Percentiles rank a stretch among this genome's conserved stretches.
phyloP scores from a whole-genome alignment of 1,140 invertebrate genomes.

The Aculops lycopersici region DNA sequence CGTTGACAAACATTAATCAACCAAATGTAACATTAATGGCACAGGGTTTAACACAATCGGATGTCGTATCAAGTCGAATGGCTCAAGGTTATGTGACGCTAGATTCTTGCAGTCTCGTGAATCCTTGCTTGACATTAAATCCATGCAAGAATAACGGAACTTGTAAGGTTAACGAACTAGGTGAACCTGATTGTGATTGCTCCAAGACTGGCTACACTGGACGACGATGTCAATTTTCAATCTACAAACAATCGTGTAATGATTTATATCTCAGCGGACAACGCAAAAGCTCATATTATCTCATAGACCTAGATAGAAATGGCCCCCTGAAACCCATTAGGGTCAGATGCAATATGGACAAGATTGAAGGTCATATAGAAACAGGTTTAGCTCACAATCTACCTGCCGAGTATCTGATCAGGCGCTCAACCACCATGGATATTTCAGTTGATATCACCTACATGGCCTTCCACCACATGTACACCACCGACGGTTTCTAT shows the following conservation, averaged over 20 bases:
- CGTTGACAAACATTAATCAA: background rate
- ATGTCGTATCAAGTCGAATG: background rate
- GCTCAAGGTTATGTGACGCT: conserved; percentile 52
- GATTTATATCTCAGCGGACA: conserved; percentile 49
- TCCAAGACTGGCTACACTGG: conserved; percentile 48
- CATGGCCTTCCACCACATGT: background rate
- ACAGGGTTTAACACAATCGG: background rate
- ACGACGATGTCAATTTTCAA: conserved; percentile 67
- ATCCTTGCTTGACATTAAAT: conserved; percentile 52
- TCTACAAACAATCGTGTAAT: conserved; percentile 60
- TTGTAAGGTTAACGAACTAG: conserved; percentile 46
- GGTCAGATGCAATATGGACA: conserved; percentile 62
- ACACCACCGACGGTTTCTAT: no score
- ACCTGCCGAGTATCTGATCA: conserved; percentile 34
- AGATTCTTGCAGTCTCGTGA: conserved; percentile 60
- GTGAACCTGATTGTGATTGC: conserved; percentile 54
- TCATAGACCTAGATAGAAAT: conserved; percentile 62
- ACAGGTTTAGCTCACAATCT: conserved; percentile 72
- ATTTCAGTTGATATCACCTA: background rate
- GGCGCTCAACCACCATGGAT: background rate
- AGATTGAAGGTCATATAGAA: conserved; percentile 38
- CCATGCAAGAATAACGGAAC: conserved; percentile 64
- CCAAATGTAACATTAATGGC: background rate
- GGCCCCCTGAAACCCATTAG: conserved; percentile 56
- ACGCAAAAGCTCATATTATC: conserved; percentile 39